A percentile compares a stretch with the other conserved stretches of the same genome.
Conservation (phyloP, 92 coral and sea anemone genomes). For the Siderastrea siderea region DNA sequence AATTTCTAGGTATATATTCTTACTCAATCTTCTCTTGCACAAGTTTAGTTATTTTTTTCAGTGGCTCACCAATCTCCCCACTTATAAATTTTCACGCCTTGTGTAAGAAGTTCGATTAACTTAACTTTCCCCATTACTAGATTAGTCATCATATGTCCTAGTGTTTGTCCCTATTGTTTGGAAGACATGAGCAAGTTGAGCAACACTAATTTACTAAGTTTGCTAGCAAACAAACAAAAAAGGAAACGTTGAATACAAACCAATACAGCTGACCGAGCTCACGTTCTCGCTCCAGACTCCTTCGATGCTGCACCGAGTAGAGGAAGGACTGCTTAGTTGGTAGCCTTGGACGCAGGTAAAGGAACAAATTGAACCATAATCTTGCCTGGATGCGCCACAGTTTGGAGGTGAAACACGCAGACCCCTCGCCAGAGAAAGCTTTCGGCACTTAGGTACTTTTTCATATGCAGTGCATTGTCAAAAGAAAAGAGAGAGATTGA, state of each 20-base stretch:
- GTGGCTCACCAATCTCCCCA: too few species aligned
- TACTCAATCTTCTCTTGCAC: too few species aligned
- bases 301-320: neutral
- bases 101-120: too few species aligned
- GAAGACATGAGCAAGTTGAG: neutral
- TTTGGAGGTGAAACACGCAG: neutral
- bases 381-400: neutral
- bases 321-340: neutral
- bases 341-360: slow-evolving; percentile 2
- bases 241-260: neutral
- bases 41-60: too few species aligned
- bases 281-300: slow-evolving; percentile 1
- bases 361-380: neutral
- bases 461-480: too few species aligned
- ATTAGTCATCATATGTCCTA: too few species aligned
- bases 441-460: neutral
- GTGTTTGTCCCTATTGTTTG: too few species aligned
- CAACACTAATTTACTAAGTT: too few species aligned
- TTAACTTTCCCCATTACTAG: too few species aligned
- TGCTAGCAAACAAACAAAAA: neutral
- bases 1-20: too few species aligned
- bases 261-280: neutral
- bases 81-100: too few species aligned
- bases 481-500: too few species aligned
- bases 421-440: neutral